Evolutionary conservation across 92 coral and sea anemone species (phyloP), one percentile per base, ranked within the genome.

Genomic region (Galaxea fascicularis): DNA sequence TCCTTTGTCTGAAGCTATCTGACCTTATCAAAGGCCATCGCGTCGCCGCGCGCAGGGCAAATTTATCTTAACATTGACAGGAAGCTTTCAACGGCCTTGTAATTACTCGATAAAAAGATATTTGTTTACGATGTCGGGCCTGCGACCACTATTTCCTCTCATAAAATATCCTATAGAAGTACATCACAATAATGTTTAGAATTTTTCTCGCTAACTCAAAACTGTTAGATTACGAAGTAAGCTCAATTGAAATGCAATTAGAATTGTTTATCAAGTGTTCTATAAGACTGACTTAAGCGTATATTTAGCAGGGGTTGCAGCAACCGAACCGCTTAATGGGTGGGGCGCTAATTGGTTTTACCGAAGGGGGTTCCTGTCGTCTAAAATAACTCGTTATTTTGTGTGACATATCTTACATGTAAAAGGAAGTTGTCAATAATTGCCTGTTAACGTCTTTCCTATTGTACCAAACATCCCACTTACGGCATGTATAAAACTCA

Each of bases 381-480:
- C 84, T 70, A 46, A n/a, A 79, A 79, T 65, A 67, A 64, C 84
- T 79, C 84, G 13, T 56, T 56, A 15, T 56, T 56, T 24, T 60
- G 52, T 41, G 13, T 17, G 20, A n/a, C 12, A 49, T 21, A 58
- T 26, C 26, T 79, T 79, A 27, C 47, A 66, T 52, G 28, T 51
- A 75, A 75, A 4, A 54, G 84, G 84, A 79, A 79, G 66, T 79
- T 16, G 84, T 79, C 74, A 29, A 25, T 35, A 8, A 79, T 79
- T 65, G 51, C 52, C 44, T 24, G 74, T 49, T 79, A 66, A 79
- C 26, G 63, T 51, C 75, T 17, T 35, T 17, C 69, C 54, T 51
- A 77, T 77, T 62, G 62, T 44, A 63, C 31, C 41, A 29, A 67
- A 71, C 76, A 79, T 52, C 52, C 76, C 74, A 21, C 8, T 57